Base-by-base conservation (phyloP, 2,888 invertebrate species). In the Megalurothrips usitatus region DNA sequence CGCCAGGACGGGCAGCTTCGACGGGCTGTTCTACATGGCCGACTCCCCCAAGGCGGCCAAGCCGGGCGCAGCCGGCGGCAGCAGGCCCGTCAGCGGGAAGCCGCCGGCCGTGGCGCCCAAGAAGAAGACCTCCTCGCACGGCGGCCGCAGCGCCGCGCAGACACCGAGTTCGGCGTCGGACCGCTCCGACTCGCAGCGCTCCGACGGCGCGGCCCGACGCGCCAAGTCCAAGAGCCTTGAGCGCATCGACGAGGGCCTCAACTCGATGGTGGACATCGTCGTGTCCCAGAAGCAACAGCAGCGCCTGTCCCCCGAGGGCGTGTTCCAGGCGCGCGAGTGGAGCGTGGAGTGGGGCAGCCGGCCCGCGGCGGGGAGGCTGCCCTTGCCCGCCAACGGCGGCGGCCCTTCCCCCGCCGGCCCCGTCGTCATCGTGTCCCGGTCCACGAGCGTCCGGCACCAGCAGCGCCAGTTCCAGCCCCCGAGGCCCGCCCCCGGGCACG, bases 251-350 rank as follows among this genome's bases (percentile, higher is more conserved):
- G 91, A 91, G 86, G 92, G 93, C 26, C 86, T 94, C 43, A 91
- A 93, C 84, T 90, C 93, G 0, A 91, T 93, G 90, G 91, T 93
- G 0, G 92, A 92, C 84, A 92, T 94, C 63, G 91, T 93, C 0
- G 89, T 93, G 83, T 89, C 91, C n/a, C 14, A 79, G 43, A 75
- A 58, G 79, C 23, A 79, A 11, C 79, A 80, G 58, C 81, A 81
- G 81, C 80, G 81, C 23, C 26, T 82, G 8, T 81, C 79, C n/a
- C 81, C 80, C 58, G 81, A 79, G n/a, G 81, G 79, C 48, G 78
- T 75, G 26, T 75, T 75, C 68, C 26, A 75, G 68, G 68, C 68
- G 14, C 47, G 78, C 49, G 78, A 81, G 78, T 78, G 78, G 75
- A 26, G 81, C 23, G 34, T 78, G 79, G 79, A 81, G 81, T 28